phyloP scores from a whole-genome alignment of 2,113 vertebrate species.

The Poecilia latipinna region DNA sequence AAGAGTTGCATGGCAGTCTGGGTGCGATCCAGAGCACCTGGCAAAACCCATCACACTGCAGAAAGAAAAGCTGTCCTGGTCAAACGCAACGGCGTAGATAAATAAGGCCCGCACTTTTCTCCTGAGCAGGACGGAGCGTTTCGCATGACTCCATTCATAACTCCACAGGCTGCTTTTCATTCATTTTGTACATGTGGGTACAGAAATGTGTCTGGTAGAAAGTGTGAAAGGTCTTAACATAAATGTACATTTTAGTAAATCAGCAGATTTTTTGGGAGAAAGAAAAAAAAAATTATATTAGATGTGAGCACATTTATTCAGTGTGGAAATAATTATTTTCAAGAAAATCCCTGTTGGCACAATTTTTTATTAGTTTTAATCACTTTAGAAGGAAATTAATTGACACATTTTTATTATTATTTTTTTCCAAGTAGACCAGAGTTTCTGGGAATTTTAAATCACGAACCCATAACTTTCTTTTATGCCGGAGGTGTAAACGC shows the following conservation, averaged over 20 bases:
- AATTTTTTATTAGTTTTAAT: neutral
- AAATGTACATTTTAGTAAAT: neutral
- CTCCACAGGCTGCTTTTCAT: neutral
- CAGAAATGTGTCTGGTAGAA: neutral
- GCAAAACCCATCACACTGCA: conserved; percentile 29
- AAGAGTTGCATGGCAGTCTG: conserved; percentile 28
- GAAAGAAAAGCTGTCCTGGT: conserved; percentile 24
- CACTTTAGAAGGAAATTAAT: neutral
- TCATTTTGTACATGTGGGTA: neutral
- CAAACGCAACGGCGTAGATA: neutral
- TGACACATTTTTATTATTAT: neutral
- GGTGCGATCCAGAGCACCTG: conserved; percentile 23
- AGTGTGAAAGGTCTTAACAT: neutral
- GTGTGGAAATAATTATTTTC: neutral
- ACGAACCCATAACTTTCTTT: neutral
- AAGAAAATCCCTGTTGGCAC: neutral
- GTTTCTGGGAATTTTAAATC: neutral
- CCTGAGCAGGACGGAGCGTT: neutral
- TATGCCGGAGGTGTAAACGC: neutral
- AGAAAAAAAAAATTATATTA: no score
- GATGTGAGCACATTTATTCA: no score
- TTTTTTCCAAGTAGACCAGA: neutral
- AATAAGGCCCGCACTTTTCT: neutral
- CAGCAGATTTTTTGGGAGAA: no score
- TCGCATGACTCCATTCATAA: neutral